These are phyloP conservation scores for Sarcophaga variegata DNA, from an alignment of 2,888 invertebrate species.

Conservation along the genomic window DNA sequence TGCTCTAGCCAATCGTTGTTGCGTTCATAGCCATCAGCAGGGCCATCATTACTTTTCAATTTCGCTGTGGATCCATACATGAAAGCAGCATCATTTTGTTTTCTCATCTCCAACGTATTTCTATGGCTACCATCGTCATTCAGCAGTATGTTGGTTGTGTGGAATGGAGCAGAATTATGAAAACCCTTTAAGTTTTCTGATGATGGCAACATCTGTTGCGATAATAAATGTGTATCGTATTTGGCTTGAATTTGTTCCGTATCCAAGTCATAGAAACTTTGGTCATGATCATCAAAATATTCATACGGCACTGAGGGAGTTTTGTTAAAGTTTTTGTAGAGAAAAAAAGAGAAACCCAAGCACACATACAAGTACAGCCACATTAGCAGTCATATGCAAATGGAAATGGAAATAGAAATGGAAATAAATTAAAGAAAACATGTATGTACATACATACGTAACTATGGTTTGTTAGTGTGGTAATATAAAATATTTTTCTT, in stretches of 20 bases:
- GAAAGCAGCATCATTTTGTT: slow-evolving; percentile 15
- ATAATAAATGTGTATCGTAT: slow-evolving; percentile 80
- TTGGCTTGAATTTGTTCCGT: slow-evolving; percentile 81
- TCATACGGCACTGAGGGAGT: slow-evolving; percentile 77
- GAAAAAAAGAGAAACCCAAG: neutral
- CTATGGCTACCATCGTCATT: neutral
- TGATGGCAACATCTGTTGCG: slow-evolving; percentile 77
- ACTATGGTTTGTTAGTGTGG: no score
- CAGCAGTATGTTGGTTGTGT: neutral
- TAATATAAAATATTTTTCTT: no score
- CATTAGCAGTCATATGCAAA: no score
- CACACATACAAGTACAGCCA: neutral
- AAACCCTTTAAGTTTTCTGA: slow-evolving; percentile 56
- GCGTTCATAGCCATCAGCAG: slow-evolving; percentile 64
- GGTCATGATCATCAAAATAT: slow-evolving; percentile 80
- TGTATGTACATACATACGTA: no score
- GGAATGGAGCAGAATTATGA: neutral
- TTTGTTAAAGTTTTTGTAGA: slow-evolving; percentile 7
- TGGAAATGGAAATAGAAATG: neutral
- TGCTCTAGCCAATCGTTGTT: slow-evolving; percentile 35
- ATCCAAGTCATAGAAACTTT: slow-evolving; percentile 81
- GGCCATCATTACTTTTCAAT: slow-evolving; percentile 63
- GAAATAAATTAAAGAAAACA: slow-evolving; percentile 3
- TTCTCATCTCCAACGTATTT: slow-evolving; percentile 33
- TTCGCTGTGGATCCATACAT: slow-evolving; percentile 41